Base-by-base conservation (phyloP, 2,113 vertebrate genomes). In the Peromyscus maniculatus region DNA sequence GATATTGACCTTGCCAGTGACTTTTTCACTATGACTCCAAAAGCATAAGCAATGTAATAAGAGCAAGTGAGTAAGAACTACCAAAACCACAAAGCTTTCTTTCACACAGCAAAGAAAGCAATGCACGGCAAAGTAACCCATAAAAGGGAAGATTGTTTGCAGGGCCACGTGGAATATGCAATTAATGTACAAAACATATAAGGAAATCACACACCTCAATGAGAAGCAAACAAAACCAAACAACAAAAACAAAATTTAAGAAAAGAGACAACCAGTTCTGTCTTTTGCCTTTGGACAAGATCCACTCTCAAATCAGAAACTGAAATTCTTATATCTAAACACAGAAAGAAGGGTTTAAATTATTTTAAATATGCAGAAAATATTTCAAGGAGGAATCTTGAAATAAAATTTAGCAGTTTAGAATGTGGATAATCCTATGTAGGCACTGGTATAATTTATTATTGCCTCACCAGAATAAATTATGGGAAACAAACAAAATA, bases 401-500 rank as follows among this genome's bases (percentile, higher is more conserved):
- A 88, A 89, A 89, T 67, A 79, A 75, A 95, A 62, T 4, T 67
- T 79, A 69, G 67, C 64, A 59, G 3, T 72, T 49, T 82, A 62
- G 86, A 59, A 31, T 57, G 62, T 88, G 78, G 21, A 74, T 57
- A 91, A 66, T 62, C 91, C n/a, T 88, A 92, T 78, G 66, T 80
- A 78, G 75, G 75, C 12, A 59, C 28, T 94, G 43, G 17, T 21
- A 72, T 12, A 57, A 92, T 64, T 9, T 77, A 89, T 84, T 64
- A 33, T 69, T 91, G 66, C 80, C 78, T 89, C 49, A 33, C 69
- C 88, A 69, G 13, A 62, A 74, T 59, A 92, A 93, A 64, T 87
- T 79, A 52, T 39, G 26, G 64, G 31, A 95, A 89, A n/a, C 89
- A n/a, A 96, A 92, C 36, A 75, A 93, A 67, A 67, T 13, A 59